A percentile compares a stretch with the other conserved stretches of the same genome.
phyloP scores from a whole-genome alignment of 2,888 invertebrate species.

The Syrphus vitripennis region DNA sequence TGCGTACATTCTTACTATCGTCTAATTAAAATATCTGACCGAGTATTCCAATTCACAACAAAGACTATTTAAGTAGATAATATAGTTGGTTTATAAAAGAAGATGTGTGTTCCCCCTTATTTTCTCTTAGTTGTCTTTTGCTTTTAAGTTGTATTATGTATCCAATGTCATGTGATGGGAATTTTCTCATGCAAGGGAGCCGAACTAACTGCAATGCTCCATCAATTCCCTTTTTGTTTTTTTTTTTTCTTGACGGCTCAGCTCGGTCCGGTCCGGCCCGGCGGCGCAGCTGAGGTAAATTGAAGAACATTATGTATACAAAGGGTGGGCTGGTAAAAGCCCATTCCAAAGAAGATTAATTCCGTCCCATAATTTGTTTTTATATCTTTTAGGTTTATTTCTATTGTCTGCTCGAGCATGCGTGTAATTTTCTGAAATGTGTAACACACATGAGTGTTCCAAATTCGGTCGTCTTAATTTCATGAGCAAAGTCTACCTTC shows the following conservation, averaged over 20 bases:
- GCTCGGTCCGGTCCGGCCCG: no score
- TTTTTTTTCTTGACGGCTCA: no score
- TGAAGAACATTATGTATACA: background rate
- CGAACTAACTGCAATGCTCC: slow-evolving; percentile 48
- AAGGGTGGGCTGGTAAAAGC: slow-evolving; percentile 19
- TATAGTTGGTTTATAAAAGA: background rate
- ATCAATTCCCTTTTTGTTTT: slow-evolving; percentile 8
- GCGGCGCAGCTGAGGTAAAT: background rate
- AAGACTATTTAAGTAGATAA: background rate
- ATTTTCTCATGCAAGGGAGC: slow-evolving; percentile 48
- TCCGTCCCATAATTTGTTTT: slow-evolving; percentile 22
- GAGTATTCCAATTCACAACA: slow-evolving; percentile 34
- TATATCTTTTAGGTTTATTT: background rate
- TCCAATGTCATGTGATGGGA: slow-evolving; percentile 39
- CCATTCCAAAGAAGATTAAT: slow-evolving; percentile 36
- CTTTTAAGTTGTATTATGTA: slow-evolving; percentile 14
- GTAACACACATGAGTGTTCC: slow-evolving; percentile 59
- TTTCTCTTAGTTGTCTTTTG: background rate
- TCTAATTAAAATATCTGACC: slow-evolving; percentile 57
- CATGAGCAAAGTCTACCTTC: background rate
- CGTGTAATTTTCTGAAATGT: slow-evolving; percentile 65
- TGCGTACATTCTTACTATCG: slow-evolving; percentile 2
- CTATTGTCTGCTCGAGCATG: slow-evolving; percentile 65
- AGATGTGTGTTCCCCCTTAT: slow-evolving; percentile 35
- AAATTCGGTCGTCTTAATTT: slow-evolving; percentile 42